phyloP scores from a whole-genome alignment of 2,888 invertebrate species.

The Uropetala carovei region DNA sequence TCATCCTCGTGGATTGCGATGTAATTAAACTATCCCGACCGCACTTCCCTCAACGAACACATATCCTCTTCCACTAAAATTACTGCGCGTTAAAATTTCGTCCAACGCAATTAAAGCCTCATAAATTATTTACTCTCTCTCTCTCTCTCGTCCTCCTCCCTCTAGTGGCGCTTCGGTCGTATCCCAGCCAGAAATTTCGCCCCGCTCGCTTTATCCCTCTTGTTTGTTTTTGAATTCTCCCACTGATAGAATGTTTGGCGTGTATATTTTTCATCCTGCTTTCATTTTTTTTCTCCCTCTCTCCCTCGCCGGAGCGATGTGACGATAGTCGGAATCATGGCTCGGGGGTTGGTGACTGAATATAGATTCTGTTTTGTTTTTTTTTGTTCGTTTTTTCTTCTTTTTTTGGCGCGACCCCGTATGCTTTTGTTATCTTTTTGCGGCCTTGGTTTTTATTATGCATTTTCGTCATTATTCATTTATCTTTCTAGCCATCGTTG shows the following conservation, averaged over 20 bases:
- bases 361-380: slow-evolving; percentile 43
- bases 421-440: background rate
- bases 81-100: slow-evolving; percentile 62
- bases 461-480: background rate
- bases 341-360: slow-evolving; percentile 17
- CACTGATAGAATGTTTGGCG: slow-evolving; percentile 56
- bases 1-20: slow-evolving; percentile 24
- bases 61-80: slow-evolving; percentile 43
- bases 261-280: slow-evolving; percentile 47
- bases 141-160: background rate
- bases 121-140: slow-evolving; percentile 55
- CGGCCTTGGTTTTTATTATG: background rate
- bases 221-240: slow-evolving; percentile 55
- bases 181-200: slow-evolving; percentile 41
- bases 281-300: slow-evolving; percentile 21
- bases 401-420: background rate
- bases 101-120: slow-evolving; percentile 63
- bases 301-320: slow-evolving; percentile 2
- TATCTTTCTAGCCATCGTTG: background rate
- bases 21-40: slow-evolving; percentile 59
- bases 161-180: background rate
- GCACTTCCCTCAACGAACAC: slow-evolving; percentile 45
- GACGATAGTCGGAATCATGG: slow-evolving; percentile 54
- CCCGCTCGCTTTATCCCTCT: slow-evolving; percentile 23
- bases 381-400: background rate